These are phyloP conservation scores for Coendou prehensilis DNA, from an alignment of 2,797 vertebrate genomes.

Conservation along the genomic window DNA sequence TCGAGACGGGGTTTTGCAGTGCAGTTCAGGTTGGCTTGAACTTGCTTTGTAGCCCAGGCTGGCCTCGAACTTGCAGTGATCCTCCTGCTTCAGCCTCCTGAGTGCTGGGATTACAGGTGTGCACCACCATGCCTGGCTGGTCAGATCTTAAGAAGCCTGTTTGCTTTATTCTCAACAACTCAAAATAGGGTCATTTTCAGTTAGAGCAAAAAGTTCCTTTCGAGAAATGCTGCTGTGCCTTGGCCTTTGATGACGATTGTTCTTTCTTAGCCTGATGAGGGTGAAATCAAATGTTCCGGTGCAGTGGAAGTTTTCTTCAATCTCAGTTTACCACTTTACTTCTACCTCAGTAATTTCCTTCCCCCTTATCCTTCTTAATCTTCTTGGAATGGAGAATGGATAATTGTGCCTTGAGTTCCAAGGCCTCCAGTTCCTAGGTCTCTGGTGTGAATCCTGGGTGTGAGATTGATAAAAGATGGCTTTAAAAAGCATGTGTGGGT, in stretches of 20 bases:
- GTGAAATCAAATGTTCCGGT: neutral
- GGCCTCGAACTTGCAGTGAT: neutral
- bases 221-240: neutral
- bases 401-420: neutral
- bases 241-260: neutral
- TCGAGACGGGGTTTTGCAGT: neutral
- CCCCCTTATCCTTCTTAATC: neutral
- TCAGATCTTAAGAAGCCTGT: neutral
- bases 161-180: neutral
- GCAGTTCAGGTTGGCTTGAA: neutral
- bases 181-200: neutral
- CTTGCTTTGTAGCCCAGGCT: neutral
- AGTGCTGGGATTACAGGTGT: neutral
- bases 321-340: neutral
- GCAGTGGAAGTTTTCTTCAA: neutral
- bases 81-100: neutral
- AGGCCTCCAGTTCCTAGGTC: neutral
- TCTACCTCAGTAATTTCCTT: neutral
- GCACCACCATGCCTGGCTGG: neutral
- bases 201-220: neutral
- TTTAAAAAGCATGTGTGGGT: neutral
- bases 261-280: constrained; percentile 11
- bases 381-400: constrained; percentile 26
- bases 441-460: neutral
- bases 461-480: neutral